A percentile compares a stretch with the other conserved stretches of the same genome.
phyloP scores from a whole-genome alignment of 2,888 invertebrate genomes.

The Erebia aethiops region DNA sequence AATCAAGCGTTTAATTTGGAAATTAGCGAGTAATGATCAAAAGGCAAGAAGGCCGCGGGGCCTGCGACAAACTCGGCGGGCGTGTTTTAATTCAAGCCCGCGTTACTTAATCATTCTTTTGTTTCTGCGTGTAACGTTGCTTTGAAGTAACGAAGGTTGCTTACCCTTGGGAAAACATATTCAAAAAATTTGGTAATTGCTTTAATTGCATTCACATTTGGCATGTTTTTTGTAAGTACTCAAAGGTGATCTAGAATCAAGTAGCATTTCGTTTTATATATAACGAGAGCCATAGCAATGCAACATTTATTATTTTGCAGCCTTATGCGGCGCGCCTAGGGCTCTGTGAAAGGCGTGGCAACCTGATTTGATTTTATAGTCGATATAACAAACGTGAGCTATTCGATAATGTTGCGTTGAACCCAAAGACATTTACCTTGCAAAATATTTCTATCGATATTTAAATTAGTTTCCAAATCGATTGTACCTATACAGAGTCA shows the following conservation, averaged over 20 bases:
- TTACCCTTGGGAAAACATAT: constrained; percentile 11
- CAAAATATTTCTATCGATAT: constrained; percentile 52
- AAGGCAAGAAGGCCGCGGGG: constrained; percentile 75
- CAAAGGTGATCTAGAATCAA: constrained; percentile 17
- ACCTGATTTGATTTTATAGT: constrained; percentile 66
- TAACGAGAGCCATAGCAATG: constrained; percentile 5
- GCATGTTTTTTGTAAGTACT: constrained; percentile 3
- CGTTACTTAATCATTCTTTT: constrained; percentile 48
- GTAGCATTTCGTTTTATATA: constrained; percentile 11
- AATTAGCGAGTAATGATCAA: constrained; percentile 75
- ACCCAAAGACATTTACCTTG: constrained; percentile 47
- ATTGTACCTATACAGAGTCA: constrained; percentile 40
- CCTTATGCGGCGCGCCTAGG: constrained; percentile 44
- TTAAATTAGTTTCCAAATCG: constrained; percentile 60
- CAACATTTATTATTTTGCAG: constrained; percentile 19
- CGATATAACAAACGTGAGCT: constrained; percentile 58
- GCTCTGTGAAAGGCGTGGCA: constrained; percentile 70
- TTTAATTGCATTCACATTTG: constrained; percentile 1
- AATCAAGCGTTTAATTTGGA: constrained; percentile 80
- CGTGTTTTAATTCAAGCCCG: constrained; percentile 49
- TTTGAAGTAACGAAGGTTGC: constrained; percentile 38
- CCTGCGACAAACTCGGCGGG: constrained; percentile 67
- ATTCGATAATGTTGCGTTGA: constrained; percentile 53
- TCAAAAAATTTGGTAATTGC: neutral
- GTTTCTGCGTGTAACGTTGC: constrained; percentile 33